phyloP scores from a whole-genome alignment of 2,888 invertebrate species.

The Troides oblongomaculatus region DNA sequence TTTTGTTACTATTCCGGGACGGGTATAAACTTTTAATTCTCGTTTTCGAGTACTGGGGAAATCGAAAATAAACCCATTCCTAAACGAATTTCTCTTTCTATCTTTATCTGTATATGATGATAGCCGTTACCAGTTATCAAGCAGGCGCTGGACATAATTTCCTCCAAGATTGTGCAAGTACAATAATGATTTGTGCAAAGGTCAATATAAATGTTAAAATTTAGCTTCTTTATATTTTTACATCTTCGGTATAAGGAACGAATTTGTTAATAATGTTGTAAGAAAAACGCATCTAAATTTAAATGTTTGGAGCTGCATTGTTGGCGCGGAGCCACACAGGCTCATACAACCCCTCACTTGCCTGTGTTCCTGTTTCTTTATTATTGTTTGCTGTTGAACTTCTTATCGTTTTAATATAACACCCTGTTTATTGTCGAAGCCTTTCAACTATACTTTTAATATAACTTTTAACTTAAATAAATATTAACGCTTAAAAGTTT shows the following conservation, averaged over 20 bases:
- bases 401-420: slow-evolving; percentile 23
- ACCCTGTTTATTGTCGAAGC: slow-evolving; percentile 18
- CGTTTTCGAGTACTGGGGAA: no score
- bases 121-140: no score
- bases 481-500: neutral
- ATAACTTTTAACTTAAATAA: slow-evolving; percentile 1
- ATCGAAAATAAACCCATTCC: no score
- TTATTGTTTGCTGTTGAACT: slow-evolving; percentile 29
- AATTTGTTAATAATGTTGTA: slow-evolving; percentile 6
- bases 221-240: neutral
- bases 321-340: slow-evolving; percentile 25
- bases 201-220: neutral
- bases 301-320: slow-evolving; percentile 19
- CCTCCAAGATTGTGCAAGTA: no score
- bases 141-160: no score
- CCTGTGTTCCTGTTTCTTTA: slow-evolving; percentile 24
- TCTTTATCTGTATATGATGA: no score
- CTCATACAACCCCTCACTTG: slow-evolving; percentile 24
- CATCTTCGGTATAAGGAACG: neutral
- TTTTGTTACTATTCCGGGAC: no score
- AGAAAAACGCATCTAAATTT: slow-evolving; percentile 20
- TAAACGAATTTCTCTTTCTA: no score
- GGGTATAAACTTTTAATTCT: no score
- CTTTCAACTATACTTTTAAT: slow-evolving; percentile 6
- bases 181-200: no score